Evolutionary conservation across 1,140 invertebrate species (phyloP), one percentile per base, ranked within the genome.

Genomic region (Drosophila chauvacae): DNA sequence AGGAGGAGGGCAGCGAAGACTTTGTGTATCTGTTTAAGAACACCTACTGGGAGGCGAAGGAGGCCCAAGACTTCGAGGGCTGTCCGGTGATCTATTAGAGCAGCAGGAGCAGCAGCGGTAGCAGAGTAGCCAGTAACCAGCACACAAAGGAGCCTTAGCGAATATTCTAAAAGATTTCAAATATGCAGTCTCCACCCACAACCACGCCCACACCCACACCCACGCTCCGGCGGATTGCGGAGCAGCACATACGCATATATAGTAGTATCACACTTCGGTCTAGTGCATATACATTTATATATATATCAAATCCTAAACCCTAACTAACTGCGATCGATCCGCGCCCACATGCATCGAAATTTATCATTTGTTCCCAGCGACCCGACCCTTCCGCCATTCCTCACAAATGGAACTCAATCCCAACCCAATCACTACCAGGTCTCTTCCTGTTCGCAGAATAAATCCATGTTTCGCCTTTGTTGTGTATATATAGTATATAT

Each of bases 21-120:
- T 94, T 97, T 64, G 96, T 97, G 64, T 97, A 99, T 91, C 93
- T 97, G 51, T 99, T 96, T 93, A 97, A 95, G 70, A 96, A 96
- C 65, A 95, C 96, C 79, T 99, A 99, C 94, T 99, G 99, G 99
- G 94, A 97, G 60, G 96, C 95, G 91, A 99, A 99, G 94, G 94
- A 95, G 72, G 96, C 94, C 71, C 95, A 96, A 90, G 96, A 99
- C 93, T 99, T 98, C 98, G 93, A 94, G 30, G 93, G 92, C 85
- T 99, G 98, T 95, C 98, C 98, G 23, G 95, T 98, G 92, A 99
- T 99, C 93, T 99, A 96, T 94, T 97, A 91, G 78, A 53, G n/a
- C n/a, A n/a, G n/a, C n/a, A 5, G 33, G 26, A 30, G 9, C n/a
- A 69, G 20, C 23, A 23, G 23, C 23, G 23, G 57, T 35, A 53